phyloP scores from a whole-genome alignment of 2,113 vertebrate species.

The Lophotis ruficrista region DNA sequence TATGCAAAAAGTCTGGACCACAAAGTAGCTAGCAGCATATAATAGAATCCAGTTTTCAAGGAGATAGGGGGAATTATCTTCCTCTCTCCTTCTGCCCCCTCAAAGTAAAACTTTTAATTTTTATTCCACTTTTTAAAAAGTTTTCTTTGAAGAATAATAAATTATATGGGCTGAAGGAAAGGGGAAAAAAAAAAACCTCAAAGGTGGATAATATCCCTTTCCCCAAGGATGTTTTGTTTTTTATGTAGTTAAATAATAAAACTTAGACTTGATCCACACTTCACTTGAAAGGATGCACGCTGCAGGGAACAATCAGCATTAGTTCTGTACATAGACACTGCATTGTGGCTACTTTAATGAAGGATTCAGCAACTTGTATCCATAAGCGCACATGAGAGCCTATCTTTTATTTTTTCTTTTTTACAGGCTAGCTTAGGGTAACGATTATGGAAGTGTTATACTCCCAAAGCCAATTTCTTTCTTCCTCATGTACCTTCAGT shows the following conservation, averaged over 20 bases:
- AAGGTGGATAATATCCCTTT: neutral
- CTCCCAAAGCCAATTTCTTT: neutral
- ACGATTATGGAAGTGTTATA: neutral
- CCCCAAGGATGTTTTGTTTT: neutral
- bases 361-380: neutral
- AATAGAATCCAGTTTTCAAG: neutral
- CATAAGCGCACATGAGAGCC: neutral
- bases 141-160: constrained; percentile 4
- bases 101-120: neutral
- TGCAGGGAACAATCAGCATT: neutral
- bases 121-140: neutral
- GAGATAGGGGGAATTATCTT: neutral
- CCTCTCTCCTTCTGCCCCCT: neutral
- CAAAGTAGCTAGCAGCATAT: neutral
- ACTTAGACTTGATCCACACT: neutral
- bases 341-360: neutral
- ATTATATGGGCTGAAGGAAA: neutral
- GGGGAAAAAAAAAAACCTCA: neutral
- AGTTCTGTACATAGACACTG: neutral
- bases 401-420: neutral
- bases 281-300: neutral
- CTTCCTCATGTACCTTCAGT: neutral
- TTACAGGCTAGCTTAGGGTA: neutral
- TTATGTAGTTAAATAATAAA: neutral
- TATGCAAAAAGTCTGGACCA: neutral